These are phyloP conservation scores for Apteryx owenii DNA, from an alignment of 2,113 vertebrate species.

Conservation along the genomic window DNA sequence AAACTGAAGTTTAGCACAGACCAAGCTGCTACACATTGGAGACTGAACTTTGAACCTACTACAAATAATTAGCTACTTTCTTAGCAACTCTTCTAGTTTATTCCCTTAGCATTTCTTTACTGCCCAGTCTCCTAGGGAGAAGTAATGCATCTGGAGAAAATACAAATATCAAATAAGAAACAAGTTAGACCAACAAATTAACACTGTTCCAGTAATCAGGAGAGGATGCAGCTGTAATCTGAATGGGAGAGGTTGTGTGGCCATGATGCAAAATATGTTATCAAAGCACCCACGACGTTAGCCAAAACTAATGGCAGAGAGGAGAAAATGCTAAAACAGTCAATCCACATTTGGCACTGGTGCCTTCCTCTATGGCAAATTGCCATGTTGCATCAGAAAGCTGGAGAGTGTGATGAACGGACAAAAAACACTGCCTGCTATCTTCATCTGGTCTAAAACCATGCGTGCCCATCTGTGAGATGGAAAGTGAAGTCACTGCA, in stretches of 20 bases:
- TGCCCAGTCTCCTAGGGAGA: not conserved
- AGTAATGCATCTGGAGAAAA: not conserved
- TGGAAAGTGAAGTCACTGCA: not conserved
- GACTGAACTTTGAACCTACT: not conserved
- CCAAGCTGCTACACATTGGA: accelerated
- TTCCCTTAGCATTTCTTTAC: not conserved
- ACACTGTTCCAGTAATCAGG: not conserved
- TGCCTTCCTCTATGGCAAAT: not conserved
- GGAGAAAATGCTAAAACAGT: not conserved
- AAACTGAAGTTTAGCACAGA: not conserved
- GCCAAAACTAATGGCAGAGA: not conserved
- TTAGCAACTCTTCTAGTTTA: not conserved
- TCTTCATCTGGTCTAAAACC: not conserved
- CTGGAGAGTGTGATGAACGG: not conserved
- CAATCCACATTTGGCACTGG: not conserved
- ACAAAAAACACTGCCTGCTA: not conserved
- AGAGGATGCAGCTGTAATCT: not conserved
- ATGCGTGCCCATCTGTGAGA: accelerated
- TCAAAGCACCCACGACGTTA: not conserved
- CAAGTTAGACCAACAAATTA: not conserved
- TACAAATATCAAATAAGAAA: not conserved
- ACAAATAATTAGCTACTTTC: not conserved
- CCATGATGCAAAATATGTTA: not conserved
- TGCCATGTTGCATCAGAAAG: not conserved
- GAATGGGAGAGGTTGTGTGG: not conserved